Percentiles rank a stretch among this genome's conserved stretches.
Conservation (phyloP, 2,113 vertebrate genomes). For the Xenopus tropicalis region DNA sequence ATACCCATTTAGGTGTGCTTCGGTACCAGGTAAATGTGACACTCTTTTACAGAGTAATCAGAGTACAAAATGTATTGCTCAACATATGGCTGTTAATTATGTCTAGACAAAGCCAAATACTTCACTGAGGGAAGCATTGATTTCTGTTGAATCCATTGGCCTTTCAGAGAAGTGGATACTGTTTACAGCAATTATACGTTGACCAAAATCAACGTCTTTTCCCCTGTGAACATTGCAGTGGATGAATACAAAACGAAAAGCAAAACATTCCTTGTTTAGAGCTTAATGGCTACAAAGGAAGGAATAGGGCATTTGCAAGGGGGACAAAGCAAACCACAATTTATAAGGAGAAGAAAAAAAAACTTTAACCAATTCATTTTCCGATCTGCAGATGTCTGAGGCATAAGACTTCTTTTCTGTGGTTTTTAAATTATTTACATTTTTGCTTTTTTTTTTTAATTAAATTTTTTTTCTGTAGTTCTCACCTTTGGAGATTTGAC, state of each 20-base stretch:
- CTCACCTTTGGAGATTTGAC: no score
- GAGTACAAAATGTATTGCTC: slow-evolving; percentile 14
- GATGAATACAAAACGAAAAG: slow-evolving; percentile 12
- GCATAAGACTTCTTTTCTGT: no score
- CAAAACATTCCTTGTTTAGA: not conserved
- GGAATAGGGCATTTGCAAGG: no score
- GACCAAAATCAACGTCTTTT: slow-evolving; percentile 21
- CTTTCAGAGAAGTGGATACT: slow-evolving; percentile 34
- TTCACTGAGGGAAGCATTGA: slow-evolving; percentile 30
- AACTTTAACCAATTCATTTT: no score
- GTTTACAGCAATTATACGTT: slow-evolving; percentile 39
- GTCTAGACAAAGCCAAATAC: slow-evolving; percentile 35
- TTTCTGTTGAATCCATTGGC: slow-evolving; percentile 24
- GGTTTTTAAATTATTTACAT: no score
- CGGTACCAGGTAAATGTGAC: not conserved
- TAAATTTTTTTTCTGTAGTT: no score
- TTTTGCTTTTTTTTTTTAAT: no score
- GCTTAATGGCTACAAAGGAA: slow-evolving; percentile 9
- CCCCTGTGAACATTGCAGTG: slow-evolving; percentile 17
- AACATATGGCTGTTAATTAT: slow-evolving; percentile 36
- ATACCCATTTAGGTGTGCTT: not conserved
- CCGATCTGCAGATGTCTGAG: no score
- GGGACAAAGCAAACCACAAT: no score
- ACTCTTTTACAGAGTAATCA: not conserved
- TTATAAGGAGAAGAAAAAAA: no score